Conservation (phyloP, 2,113 vertebrate genomes). For the Lonchura striata region DNA sequence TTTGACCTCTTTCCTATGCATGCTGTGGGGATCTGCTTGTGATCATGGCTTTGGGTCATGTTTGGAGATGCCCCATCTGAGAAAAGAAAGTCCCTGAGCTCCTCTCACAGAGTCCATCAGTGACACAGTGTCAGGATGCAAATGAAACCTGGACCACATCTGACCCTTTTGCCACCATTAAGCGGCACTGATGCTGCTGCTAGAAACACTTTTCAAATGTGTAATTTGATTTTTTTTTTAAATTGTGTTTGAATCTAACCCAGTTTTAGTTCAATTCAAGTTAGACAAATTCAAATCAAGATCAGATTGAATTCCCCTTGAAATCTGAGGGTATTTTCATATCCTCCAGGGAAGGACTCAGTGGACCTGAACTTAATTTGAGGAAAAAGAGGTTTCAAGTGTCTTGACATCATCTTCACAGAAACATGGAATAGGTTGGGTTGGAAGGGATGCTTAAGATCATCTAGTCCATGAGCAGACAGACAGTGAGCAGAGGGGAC, state of each 20-base stretch:
- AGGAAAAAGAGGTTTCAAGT: background rate
- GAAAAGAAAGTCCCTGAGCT: background rate
- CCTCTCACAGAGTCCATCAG: background rate
- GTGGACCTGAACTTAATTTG: background rate
- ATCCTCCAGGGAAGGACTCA: background rate
- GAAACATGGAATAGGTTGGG: background rate
- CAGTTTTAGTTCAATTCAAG: background rate
- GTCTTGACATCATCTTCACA: background rate
- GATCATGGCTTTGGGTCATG: fast-evolving
- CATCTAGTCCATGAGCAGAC: background rate
- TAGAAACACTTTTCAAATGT: background rate
- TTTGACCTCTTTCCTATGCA: background rate
- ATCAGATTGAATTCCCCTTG: background rate
- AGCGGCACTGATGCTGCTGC: background rate
- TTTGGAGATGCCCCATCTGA: background rate
- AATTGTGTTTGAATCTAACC: background rate
- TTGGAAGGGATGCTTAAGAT: background rate
- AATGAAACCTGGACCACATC: background rate
- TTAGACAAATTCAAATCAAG: background rate
- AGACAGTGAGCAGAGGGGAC: background rate
- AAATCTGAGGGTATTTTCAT: background rate
- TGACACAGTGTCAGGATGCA: background rate
- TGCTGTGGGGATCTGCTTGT: background rate
- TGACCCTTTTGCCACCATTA: background rate
- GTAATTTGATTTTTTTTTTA: background rate